Evolutionary conservation across 2,797 vertebrate genomes (phyloP).

Genomic region (Phylloscopus collybita): DNA sequence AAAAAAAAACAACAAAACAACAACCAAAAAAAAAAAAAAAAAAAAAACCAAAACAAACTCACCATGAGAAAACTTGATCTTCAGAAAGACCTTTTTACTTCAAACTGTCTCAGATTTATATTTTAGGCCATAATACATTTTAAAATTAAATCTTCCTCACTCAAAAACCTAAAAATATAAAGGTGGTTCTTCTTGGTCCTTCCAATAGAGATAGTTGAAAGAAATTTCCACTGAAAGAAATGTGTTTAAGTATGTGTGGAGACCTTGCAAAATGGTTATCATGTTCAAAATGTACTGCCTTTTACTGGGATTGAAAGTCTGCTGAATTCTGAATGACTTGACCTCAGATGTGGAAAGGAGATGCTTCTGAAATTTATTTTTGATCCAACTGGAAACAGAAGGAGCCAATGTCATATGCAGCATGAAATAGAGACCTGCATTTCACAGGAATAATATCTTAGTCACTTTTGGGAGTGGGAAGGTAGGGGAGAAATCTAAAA

Average conservation of each 20-base stretch:
- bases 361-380: background rate
- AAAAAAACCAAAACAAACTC: no score
- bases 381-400: background rate
- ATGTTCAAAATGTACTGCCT: background rate
- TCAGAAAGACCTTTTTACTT: background rate
- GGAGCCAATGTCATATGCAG: background rate
- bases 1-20: background rate
- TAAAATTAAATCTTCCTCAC: background rate
- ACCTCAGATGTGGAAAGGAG: background rate
- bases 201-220: background rate
- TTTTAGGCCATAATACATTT: background rate
- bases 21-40: background rate
- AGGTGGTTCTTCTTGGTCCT: background rate
- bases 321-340: background rate
- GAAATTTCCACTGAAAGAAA: background rate
- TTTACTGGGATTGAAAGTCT: background rate
- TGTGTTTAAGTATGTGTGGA: background rate
- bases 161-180: background rate
- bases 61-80: background rate
- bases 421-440: background rate
- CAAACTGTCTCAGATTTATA: background rate
- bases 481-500: background rate
- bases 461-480: background rate
- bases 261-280: background rate
- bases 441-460: background rate